phyloP scores from a whole-genome alignment of 2,888 invertebrate genomes.

The Pinctada fucata region DNA sequence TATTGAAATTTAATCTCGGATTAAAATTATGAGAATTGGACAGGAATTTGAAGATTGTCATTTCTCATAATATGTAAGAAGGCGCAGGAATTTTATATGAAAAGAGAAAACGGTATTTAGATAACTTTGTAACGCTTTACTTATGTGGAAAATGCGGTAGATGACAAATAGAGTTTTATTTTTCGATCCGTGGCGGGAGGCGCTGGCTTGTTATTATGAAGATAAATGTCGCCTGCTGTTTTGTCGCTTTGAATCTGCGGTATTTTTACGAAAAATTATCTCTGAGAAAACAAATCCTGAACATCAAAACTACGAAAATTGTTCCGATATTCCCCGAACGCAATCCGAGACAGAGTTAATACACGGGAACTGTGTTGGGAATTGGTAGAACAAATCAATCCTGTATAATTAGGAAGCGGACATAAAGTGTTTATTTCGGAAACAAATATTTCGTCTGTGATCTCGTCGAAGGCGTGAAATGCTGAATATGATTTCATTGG shows the following conservation, averaged over 20 bases:
- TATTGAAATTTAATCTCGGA: too few species aligned
- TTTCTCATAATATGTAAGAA: too few species aligned
- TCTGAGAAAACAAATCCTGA: background rate
- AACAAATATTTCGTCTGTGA: background rate
- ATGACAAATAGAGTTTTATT: too few species aligned
- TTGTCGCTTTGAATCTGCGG: background rate
- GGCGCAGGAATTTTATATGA: too few species aligned
- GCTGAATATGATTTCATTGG: background rate
- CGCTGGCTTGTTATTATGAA: too few species aligned
- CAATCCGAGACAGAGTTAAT: background rate
- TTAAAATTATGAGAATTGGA: too few species aligned
- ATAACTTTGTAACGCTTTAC: too few species aligned
- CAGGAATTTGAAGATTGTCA: too few species aligned
- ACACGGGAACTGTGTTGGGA: background rate
- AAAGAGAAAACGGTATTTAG: too few species aligned
- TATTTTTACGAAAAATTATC: background rate
- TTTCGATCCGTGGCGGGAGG: too few species aligned
- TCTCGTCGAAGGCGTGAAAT: background rate
- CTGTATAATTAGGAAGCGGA: background rate
- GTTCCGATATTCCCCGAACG: background rate
- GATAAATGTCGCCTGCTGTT: background rate
- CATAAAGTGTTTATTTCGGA: background rate
- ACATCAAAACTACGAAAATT: background rate
- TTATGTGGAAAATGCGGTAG: too few species aligned
- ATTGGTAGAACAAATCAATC: slow-evolving; percentile 1